Base-by-base conservation (phyloP, 2,888 invertebrate genomes). In the Eilema sororculum region DNA sequence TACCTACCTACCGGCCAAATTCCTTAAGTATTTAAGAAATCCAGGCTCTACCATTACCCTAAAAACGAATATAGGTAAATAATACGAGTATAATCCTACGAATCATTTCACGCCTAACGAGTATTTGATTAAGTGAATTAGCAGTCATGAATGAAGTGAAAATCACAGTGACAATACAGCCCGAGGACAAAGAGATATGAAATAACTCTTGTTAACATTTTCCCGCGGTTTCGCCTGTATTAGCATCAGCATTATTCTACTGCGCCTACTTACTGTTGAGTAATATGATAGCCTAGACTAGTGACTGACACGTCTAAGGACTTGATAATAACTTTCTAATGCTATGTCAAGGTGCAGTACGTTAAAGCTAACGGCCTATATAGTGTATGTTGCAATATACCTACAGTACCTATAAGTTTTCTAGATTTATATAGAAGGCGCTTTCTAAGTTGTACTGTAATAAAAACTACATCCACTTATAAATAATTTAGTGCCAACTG, bases 121-220 rank as follows among this genome's bases (percentile, higher is more conserved):
- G 71, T 68, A 65, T 79, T 81, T 79, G 79, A 83, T 81, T 74
- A 62, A 70, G 71, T 33, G 72, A 82, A 81, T 77, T 70, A 67
- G 46, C 66, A 62, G 25, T 61, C 69, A 33, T 52, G 68, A 81
- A 74, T 63, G 67, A 71, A 58, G 63, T 62, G 67, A 66, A 75
- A 67, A 69, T 76, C 41, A 9, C 62, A 62, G 59, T 65, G 63
- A 81, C 74, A 72, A 77, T 73, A 62, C 65, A 5, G 67, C 59
- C 65, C 10, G 59, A 70, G 59, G 68, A 73, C 72, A 80, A 80
- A 69, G 72, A 70, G 66, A 74, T 59, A 6, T 30, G 25, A 65
- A 68, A 74, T 69, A 68, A 76, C 74, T 57, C 22, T 58, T 41
- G 37, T 58, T 22, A 46, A 37, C 37, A 59, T 60, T 13, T 71